A percentile compares a stretch with the other conserved stretches of the same genome.
Conservation (phyloP, 1,140 invertebrate species). For the Drosophila santomea region DNA sequence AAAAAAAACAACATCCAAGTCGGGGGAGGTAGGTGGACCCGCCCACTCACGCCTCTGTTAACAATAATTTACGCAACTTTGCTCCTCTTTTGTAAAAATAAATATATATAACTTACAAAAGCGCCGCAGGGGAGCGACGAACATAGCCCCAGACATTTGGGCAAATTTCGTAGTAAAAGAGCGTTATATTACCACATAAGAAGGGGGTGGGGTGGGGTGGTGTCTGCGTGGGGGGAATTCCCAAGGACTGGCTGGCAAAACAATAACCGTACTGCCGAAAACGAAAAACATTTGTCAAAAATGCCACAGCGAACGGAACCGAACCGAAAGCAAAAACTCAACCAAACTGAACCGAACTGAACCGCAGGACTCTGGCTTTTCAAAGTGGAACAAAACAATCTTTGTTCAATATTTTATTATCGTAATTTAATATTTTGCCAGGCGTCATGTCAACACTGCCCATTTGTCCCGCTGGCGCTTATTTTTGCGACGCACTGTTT, state of each 20-base stretch:
- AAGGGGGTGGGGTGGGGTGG: neutral
- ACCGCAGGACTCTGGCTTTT: slow-evolving; percentile 50
- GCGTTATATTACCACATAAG: slow-evolving; percentile 68
- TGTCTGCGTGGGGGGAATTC: slow-evolving; percentile 3
- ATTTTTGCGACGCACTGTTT: slow-evolving; percentile 69
- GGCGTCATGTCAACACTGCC: slow-evolving; percentile 31
- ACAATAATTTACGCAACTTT: slow-evolving; percentile 83
- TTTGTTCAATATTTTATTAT: slow-evolving; percentile 78
- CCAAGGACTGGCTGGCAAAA: slow-evolving; percentile 46
- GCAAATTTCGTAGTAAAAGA: slow-evolving; percentile 76
- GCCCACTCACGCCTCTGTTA: slow-evolving; percentile 73
- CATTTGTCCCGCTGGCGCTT: slow-evolving; percentile 22
- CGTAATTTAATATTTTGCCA: slow-evolving; percentile 72
- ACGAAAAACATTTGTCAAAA: slow-evolving; percentile 76
- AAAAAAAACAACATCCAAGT: slow-evolving; percentile 28
- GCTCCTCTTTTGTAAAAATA: slow-evolving; percentile 81
- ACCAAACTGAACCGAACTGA: slow-evolving; percentile 14
- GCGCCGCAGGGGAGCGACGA: slow-evolving; percentile 43
- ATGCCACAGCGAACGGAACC: slow-evolving; percentile 34
- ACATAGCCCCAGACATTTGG: slow-evolving; percentile 48
- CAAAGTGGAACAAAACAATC: slow-evolving; percentile 69
- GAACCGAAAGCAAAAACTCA: slow-evolving; percentile 1
- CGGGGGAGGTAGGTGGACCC: slow-evolving; percentile 6
- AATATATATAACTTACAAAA: slow-evolving; percentile 73
- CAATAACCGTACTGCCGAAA: slow-evolving; percentile 62